Conservation (phyloP, 2,797 vertebrate species). For the Dryobates pubescens region DNA sequence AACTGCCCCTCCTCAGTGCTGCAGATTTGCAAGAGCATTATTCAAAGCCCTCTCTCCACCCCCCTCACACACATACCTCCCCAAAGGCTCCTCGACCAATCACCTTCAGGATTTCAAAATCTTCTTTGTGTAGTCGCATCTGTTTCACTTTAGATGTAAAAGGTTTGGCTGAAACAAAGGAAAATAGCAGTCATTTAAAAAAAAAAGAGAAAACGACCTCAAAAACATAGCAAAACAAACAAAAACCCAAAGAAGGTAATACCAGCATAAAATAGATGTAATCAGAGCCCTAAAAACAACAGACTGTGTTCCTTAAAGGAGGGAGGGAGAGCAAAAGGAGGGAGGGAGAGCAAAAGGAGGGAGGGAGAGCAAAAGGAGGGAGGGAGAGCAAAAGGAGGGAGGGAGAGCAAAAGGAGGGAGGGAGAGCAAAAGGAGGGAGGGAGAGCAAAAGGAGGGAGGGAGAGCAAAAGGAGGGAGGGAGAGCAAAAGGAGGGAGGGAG, state of each 20-base stretch:
- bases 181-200: constrained; percentile 45
- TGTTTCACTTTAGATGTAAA: constrained; percentile 97
- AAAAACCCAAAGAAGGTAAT: background rate
- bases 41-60: background rate
- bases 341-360: no score
- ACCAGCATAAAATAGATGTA: background rate
- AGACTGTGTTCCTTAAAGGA: background rate
- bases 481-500: no score
- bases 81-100: constrained; percentile 98
- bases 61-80: constrained; percentile 93
- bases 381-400: no score
- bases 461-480: no score
- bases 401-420: no score
- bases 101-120: constrained; percentile 99
- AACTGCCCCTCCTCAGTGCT: background rate
- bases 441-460: no score
- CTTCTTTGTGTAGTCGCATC: constrained; percentile 96
- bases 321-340: no score
- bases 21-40: background rate
- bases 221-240: background rate
- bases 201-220: background rate
- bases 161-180: constrained; percentile 89
- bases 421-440: no score
- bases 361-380: no score
- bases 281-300: background rate